Evolutionary conservation across 2,797 vertebrate genomes (phyloP).

Genomic region (Catostomus latipinnis): DNA sequence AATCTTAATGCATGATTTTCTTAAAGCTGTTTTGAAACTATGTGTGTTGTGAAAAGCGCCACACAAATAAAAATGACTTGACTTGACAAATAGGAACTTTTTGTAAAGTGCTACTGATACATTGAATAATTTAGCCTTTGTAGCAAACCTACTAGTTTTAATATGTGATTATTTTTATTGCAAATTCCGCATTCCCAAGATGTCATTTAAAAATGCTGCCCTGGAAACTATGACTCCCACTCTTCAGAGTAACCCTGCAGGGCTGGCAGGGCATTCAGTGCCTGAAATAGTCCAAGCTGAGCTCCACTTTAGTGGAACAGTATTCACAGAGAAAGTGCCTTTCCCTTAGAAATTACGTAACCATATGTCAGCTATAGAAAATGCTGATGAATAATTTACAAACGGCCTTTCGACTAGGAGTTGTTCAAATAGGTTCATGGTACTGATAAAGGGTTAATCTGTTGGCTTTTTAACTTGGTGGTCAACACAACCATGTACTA

Average conservation of each 20-base stretch:
- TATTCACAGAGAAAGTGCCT: constrained; percentile 11
- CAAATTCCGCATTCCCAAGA: too few species aligned
- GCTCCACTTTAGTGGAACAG: background rate
- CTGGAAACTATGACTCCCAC: background rate
- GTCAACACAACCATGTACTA: background rate
- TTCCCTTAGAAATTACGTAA: constrained; percentile 32
- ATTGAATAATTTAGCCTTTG: too few species aligned
- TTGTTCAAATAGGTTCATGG: background rate
- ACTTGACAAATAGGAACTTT: too few species aligned
- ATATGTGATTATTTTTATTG: too few species aligned
- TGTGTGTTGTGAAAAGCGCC: too few species aligned
- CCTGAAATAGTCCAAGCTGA: background rate
- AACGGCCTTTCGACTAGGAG: background rate
- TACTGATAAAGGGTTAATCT: background rate
- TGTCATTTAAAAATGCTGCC: background rate
- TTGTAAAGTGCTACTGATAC: too few species aligned
- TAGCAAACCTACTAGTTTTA: too few species aligned
- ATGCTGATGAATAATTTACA: constrained; percentile 36
- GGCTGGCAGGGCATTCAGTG: background rate
- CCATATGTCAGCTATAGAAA: constrained; percentile 21
- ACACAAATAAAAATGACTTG: too few species aligned
- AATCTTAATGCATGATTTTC: too few species aligned
- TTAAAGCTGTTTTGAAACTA: too few species aligned
- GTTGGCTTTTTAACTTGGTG: background rate
- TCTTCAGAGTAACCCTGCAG: background rate